phyloP scores from a whole-genome alignment of 1,140 invertebrate genomes.

The Araneus ventricosus region DNA sequence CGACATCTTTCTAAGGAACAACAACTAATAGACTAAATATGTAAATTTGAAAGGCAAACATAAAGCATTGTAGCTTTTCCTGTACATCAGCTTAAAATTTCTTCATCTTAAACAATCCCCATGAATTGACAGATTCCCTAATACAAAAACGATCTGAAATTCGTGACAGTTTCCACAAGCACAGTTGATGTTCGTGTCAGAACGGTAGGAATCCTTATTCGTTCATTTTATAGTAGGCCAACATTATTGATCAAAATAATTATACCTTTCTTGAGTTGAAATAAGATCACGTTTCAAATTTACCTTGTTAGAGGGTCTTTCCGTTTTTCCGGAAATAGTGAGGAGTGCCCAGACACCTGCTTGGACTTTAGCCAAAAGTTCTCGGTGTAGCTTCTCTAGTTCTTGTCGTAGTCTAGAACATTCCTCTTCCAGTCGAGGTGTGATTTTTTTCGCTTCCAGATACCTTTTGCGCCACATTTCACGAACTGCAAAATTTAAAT shows the following conservation, averaged over 20 bases:
- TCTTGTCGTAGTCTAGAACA: slow-evolving; percentile 80
- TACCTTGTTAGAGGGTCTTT: slow-evolving; percentile 75
- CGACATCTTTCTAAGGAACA: too few relatives aligned
- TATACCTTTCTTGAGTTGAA: not conserved
- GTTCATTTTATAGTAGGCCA: not conserved
- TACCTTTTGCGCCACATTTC: slow-evolving; percentile 82
- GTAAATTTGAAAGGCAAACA: too few relatives aligned
- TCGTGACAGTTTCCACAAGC: too few relatives aligned
- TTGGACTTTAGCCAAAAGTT: slow-evolving; percentile 74
- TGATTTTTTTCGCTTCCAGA: slow-evolving; percentile 81
- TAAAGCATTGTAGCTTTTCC: too few relatives aligned
- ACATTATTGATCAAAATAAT: not conserved
- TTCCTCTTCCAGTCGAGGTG: slow-evolving; percentile 80
- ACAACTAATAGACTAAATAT: too few relatives aligned
- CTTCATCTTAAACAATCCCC: too few relatives aligned
- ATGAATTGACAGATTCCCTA: too few relatives aligned
- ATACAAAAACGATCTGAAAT: too few relatives aligned
- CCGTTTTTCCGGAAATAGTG: slow-evolving; percentile 72
- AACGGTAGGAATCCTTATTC: too few relatives aligned
- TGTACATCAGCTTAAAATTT: too few relatives aligned
- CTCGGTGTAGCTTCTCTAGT: slow-evolving; percentile 79
- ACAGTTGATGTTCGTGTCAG: too few relatives aligned
- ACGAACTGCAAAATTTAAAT: slow-evolving; percentile 78
- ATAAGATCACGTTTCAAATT: not conserved
- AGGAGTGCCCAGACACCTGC: slow-evolving; percentile 66